phyloP scores from a whole-genome alignment of 2,888 invertebrate genomes.

The Diarsia dahlii region DNA sequence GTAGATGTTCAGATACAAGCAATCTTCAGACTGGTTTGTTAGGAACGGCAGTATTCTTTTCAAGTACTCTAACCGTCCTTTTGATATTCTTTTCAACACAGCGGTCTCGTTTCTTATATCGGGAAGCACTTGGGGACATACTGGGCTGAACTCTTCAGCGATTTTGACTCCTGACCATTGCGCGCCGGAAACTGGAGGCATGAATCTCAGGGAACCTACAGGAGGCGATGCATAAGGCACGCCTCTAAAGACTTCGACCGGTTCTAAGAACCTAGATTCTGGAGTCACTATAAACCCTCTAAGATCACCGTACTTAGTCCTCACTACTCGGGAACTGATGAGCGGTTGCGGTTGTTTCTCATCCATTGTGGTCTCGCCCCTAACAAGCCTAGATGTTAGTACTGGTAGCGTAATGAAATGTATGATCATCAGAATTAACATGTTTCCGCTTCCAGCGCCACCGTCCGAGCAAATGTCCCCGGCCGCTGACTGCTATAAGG shows the following conservation, averaged over 20 bases:
- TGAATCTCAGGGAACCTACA: constrained; percentile 96
- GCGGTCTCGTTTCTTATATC: constrained; percentile 96
- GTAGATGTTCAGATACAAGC: constrained; percentile 98
- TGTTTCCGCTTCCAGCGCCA: constrained; percentile 85
- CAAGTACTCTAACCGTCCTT: constrained; percentile 96
- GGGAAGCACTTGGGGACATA: constrained; percentile 97
- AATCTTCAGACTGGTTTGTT: constrained; percentile 98
- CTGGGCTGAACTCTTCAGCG: constrained; percentile 96
- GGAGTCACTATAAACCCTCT: constrained; percentile 96
- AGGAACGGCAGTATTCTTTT: constrained; percentile 96
- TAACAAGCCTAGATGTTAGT: constrained; percentile 85
- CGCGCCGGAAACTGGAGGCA: constrained; percentile 98
- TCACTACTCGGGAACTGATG: constrained; percentile 95
- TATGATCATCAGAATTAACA: constrained; percentile 85
- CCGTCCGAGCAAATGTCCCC: constrained; percentile 78
- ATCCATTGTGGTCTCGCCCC: constrained; percentile 88
- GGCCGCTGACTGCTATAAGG: constrained; percentile 85
- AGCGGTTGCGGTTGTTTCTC: constrained; percentile 86
- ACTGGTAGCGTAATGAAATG: constrained; percentile 89
- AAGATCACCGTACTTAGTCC: constrained; percentile 97
- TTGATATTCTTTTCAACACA: constrained; percentile 96
- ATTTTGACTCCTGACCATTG: constrained; percentile 97
- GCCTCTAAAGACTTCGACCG: constrained; percentile 98
- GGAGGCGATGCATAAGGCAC: constrained; percentile 99
- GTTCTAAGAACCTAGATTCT: constrained; percentile 95